Evolutionary conservation across 2,888 invertebrate genomes (phyloP).

Genomic region (Plebejus anna): DNA sequence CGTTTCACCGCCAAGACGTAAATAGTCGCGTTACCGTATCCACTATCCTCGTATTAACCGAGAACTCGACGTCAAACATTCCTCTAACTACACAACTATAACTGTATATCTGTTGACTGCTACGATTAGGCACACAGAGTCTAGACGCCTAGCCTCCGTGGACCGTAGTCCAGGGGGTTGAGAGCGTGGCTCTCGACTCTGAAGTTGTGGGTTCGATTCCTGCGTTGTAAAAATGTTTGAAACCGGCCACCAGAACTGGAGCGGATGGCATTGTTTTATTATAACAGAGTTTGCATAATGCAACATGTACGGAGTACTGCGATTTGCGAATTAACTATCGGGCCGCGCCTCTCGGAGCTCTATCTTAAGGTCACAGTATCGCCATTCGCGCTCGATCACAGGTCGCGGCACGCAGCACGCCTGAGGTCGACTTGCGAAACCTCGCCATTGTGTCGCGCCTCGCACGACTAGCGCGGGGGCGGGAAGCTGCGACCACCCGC

Average conservation of each 20-base stretch:
- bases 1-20: constrained; percentile 18
- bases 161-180: not conserved
- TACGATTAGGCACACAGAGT: not conserved
- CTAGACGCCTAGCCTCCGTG: not conserved
- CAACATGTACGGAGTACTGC: not conserved
- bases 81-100: not conserved
- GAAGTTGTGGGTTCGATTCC: not conserved
- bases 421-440: constrained; percentile 4
- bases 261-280: not conserved
- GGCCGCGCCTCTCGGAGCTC: not conserved
- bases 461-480: not conserved
- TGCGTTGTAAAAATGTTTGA: not conserved
- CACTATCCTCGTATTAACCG: constrained; percentile 9
- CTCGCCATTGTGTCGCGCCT: constrained; percentile 2
- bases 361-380: constrained; percentile 6
- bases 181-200: not conserved
- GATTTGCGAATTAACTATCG: not conserved
- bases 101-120: not conserved
- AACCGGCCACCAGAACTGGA: too few species aligned
- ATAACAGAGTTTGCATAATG: not conserved
- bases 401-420: not conserved
- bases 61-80: not conserved
- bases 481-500: not conserved
- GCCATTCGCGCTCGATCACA: not conserved
- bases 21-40: constrained; percentile 12